Evolutionary conservation across 2,797 vertebrate genomes (phyloP), one percentile per base, ranked within the genome.

Genomic region (Poeciliopsis turneri): DNA sequence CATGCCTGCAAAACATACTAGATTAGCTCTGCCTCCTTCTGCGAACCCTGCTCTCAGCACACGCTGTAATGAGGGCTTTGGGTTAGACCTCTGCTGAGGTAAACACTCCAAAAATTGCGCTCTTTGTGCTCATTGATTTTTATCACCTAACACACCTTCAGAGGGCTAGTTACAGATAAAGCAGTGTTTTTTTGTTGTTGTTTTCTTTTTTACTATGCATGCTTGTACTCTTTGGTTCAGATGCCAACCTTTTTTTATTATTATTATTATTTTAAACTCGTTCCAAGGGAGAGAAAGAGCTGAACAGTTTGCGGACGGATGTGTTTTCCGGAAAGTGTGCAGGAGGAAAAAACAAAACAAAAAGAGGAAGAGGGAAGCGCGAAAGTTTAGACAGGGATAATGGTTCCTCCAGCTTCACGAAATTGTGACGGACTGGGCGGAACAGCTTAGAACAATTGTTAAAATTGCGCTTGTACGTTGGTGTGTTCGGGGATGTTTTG

Each of bases 401-500:
- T 90, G 85, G 89, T 85, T 92, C 82, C 77, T 90, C 81, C 84
- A 78, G 87, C 87, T 85, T 88, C 86, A 90, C 78, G 72, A 85
- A 87, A 92, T 88, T 88, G 89, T 84, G 79, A 87, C 90, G 90
- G 90, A 90, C 90, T 91, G 86, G 87, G 88, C 86, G 87, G 89
- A 92, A 92, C 81, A 84, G 89, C 89, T 93, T 84, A 90, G 90
- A 95, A 95, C 94, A 93, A 92, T 95, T 92, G 90, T 91, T 92
- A 90, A 92, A 89, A 93, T 94, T 88, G 90, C 84, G 84, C 84
- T 92, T 59, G 75, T 94, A 91, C 79, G 91, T 94, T 92, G 92
- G 92, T 82, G 91, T 95, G 91, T 93, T 94, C 80, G 68, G 90
- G 87, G 90, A 91, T 92, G 92, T 94, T 93, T 94, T 89, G 91